These are phyloP conservation scores for Branchinecta lynchi DNA, from an alignment of 1,140 invertebrate species.

Conservation along the genomic window DNA sequence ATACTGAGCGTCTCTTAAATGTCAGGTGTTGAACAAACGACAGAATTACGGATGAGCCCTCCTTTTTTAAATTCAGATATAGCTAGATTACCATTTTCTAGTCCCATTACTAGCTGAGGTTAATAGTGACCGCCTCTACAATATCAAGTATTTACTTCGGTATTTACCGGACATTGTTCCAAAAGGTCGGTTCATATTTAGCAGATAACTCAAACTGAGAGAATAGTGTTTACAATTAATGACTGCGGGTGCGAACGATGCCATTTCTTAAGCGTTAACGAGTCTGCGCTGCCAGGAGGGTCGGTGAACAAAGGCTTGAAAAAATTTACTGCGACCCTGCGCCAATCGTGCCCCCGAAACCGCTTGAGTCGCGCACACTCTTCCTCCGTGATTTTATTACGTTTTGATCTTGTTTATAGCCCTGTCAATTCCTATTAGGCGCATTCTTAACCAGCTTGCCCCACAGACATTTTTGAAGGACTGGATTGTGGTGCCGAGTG, in stretches of 20 bases:
- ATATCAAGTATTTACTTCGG: not conserved
- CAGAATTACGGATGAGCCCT: too few relatives aligned
- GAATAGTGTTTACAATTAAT: constrained; percentile 11
- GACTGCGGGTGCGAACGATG: constrained; percentile 8
- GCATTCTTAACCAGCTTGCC: not conserved
- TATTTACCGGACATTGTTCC: not conserved
- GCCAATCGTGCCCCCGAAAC: not conserved
- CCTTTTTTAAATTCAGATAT: too few relatives aligned
- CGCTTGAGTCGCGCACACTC: not conserved
- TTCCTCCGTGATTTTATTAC: not conserved
- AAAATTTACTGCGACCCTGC: constrained; percentile 6
- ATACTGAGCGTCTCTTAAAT: too few relatives aligned
- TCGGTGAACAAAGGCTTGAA: not conserved
- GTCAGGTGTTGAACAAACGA: too few relatives aligned
- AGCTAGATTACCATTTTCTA: too few relatives aligned
- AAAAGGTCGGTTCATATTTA: not conserved
- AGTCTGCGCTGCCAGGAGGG: not conserved
- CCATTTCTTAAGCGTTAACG: constrained; percentile 11
- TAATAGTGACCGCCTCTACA: too few relatives aligned
- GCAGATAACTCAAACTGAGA: not conserved
- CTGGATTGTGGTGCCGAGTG: too few relatives aligned
- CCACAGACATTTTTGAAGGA: not conserved
- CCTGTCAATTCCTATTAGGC: constrained; percentile 7
- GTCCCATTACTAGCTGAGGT: too few relatives aligned
- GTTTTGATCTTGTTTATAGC: constrained; percentile 11